These are phyloP conservation scores for Microchrysa polita DNA, from an alignment of 2,888 invertebrate genomes.

Conservation along the genomic window DNA sequence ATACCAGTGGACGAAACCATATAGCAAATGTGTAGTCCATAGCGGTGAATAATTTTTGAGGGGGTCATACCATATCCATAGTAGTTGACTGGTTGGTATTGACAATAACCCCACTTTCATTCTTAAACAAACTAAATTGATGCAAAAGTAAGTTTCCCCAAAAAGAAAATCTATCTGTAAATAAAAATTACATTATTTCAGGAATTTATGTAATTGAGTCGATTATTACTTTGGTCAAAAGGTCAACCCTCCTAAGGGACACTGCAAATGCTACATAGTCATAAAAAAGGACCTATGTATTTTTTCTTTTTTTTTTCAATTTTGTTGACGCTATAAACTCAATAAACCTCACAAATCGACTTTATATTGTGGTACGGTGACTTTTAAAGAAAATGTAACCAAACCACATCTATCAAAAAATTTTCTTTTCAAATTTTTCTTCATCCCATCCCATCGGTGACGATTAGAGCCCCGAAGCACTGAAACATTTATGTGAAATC, in stretches of 20 bases:
- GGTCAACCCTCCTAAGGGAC: constrained; percentile 20
- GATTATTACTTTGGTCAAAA: constrained; percentile 36
- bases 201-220: constrained; percentile 28
- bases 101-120: too few relatives aligned
- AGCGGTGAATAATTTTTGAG: too few relatives aligned
- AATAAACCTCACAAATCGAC: background rate
- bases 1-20: too few relatives aligned
- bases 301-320: background rate
- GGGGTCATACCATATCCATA: too few relatives aligned
- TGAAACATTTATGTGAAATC: constrained; percentile 50
- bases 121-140: too few relatives aligned
- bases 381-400: background rate
- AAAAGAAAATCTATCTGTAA: background rate
- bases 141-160: background rate
- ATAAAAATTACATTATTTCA: background rate
- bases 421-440: background rate
- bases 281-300: background rate
- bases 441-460: background rate
- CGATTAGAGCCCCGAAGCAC: constrained; percentile 37
- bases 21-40: too few relatives aligned
- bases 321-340: background rate
- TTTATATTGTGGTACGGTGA: background rate
- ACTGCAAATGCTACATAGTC: background rate
- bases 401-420: constrained; percentile 4
- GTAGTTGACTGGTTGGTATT: too few relatives aligned